Base-by-base conservation (phyloP, 2,113 vertebrate species). In the Bubo bubo region DNA sequence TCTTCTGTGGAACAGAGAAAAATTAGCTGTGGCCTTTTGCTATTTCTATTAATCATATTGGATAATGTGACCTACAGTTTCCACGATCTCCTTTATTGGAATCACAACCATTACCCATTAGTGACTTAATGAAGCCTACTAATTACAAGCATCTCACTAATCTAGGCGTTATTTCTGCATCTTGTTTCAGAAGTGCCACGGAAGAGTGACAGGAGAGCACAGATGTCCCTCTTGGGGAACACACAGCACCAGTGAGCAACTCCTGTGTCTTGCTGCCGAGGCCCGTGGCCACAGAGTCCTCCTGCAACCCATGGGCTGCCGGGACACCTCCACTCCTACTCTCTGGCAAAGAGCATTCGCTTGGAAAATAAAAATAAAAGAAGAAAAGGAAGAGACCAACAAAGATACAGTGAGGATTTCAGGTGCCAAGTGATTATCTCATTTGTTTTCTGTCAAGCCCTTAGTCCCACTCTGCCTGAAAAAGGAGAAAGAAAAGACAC, bases 301-400 rank as follows among this genome's bases (percentile, higher is more conserved):
- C 20, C 34, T 3, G 0, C 4, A 3, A 23, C 37, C 10, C 6
- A 3, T 0, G 10, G 11, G 37, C 53, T 14, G 9, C 9, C 3
- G 3, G 26, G 32, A 47, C 1, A 2, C 13, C 43, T 2, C 20
- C 3, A 2, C 16, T 49, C 23, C 35, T 14, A 3, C 23, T 12
- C 16, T 9, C 37, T 64, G 58, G 17, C 52, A 63, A 43, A n/a
- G 63, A 35, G 27, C 12, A 2, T 21, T 37, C 11, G 32, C 71
- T 72, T 37, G 43, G 43, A 45, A 45, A 79, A 58, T 35, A 41
- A 34, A 70, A 89, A 58, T 12, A 53, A 53, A 86, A 62, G 21
- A 37, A 60, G 28, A 55, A 53, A 82, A 90, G 37, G 52, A 86
- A 83, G 28, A 0, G 3, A 52, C 16, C 2, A 8, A 39, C n/a